Evolutionary conservation across 1,140 invertebrate species (phyloP).

Genomic region (Lineus longissimus): DNA sequence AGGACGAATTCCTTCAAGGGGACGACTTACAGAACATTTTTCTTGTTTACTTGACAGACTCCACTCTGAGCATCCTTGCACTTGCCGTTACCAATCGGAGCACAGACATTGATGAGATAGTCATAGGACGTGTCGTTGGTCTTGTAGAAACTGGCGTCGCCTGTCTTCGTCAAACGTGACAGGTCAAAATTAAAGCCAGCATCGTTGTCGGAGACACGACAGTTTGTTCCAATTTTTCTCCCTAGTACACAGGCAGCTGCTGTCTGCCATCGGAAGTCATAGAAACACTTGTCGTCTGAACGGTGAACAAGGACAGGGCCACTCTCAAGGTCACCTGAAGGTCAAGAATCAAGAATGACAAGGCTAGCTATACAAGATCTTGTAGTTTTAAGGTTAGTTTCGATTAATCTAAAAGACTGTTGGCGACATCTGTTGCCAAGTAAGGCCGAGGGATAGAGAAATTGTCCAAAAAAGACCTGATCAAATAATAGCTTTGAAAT

Average conservation of each 20-base stretch:
- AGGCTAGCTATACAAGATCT: too few relatives aligned
- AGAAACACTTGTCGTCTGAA: constrained; percentile 38
- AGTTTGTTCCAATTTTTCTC: constrained; percentile 35
- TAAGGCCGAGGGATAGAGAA: too few relatives aligned
- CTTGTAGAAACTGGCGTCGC: constrained; percentile 30
- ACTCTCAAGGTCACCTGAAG: constrained; percentile 35
- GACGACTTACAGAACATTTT: too few relatives aligned
- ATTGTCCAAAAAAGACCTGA: too few relatives aligned
- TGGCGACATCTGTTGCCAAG: too few relatives aligned
- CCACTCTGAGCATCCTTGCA: constrained; percentile 29
- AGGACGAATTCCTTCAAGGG: too few relatives aligned
- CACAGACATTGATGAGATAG: constrained; percentile 51
- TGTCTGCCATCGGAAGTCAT: constrained; percentile 51
- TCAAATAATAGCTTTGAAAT: neutral
- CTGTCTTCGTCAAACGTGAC: constrained; percentile 29
- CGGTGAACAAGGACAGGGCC: constrained; percentile 34
- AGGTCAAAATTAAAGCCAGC: constrained; percentile 46
- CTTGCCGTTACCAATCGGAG: constrained; percentile 25
- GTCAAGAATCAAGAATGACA: constrained; percentile 13
- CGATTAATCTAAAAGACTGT: too few relatives aligned
- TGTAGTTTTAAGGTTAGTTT: too few relatives aligned
- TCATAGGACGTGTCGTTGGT: constrained; percentile 27
- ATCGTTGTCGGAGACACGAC: constrained; percentile 38
- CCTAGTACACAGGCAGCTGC: constrained; percentile 47
- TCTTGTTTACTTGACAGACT: constrained; percentile 33